These are phyloP conservation scores for Apis laboriosa DNA, from an alignment of 1,140 invertebrate genomes.

Conservation along the genomic window DNA sequence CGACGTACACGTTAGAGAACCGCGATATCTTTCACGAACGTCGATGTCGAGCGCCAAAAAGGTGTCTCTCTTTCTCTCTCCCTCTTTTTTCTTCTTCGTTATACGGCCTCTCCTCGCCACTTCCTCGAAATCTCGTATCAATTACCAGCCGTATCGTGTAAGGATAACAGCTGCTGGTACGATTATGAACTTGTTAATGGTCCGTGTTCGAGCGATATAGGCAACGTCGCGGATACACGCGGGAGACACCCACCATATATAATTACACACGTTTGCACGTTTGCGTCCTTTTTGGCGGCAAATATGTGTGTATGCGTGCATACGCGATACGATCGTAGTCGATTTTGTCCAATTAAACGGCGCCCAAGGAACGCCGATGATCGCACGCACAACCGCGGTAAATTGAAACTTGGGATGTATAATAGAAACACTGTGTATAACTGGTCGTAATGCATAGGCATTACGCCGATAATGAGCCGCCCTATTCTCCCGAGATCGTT, in stretches of 20 bases:
- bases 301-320: not conserved
- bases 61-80: slow-evolving; percentile 18
- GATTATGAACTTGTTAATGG: slow-evolving; percentile 66
- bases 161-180: slow-evolving; percentile 50
- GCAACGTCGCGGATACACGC: slow-evolving; percentile 15
- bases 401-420: slow-evolving; percentile 29
- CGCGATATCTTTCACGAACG: slow-evolving; percentile 62
- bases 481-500: slow-evolving; percentile 5
- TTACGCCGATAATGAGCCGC: slow-evolving; percentile 13
- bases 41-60: slow-evolving; percentile 57
- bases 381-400: slow-evolving; percentile 19
- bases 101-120: not conserved
- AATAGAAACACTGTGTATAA: slow-evolving; percentile 35
- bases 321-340: slow-evolving; percentile 29
- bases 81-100: slow-evolving; percentile 5
- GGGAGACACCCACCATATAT: slow-evolving; percentile 56
- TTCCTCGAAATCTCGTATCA: slow-evolving; percentile 65
- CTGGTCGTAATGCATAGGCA: slow-evolving; percentile 16
- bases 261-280: slow-evolving; percentile 44
- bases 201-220: slow-evolving; percentile 38
- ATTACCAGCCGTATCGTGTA: slow-evolving; percentile 55
- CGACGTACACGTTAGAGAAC: slow-evolving; percentile 46
- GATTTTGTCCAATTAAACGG: slow-evolving; percentile 39
- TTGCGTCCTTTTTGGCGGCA: slow-evolving; percentile 25
- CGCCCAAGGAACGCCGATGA: not conserved